A percentile compares a stretch with the other conserved stretches of the same genome.
Evolutionary conservation across 1,140 invertebrate genomes (phyloP).

Genomic region (Cardiocondyla obscurior): DNA sequence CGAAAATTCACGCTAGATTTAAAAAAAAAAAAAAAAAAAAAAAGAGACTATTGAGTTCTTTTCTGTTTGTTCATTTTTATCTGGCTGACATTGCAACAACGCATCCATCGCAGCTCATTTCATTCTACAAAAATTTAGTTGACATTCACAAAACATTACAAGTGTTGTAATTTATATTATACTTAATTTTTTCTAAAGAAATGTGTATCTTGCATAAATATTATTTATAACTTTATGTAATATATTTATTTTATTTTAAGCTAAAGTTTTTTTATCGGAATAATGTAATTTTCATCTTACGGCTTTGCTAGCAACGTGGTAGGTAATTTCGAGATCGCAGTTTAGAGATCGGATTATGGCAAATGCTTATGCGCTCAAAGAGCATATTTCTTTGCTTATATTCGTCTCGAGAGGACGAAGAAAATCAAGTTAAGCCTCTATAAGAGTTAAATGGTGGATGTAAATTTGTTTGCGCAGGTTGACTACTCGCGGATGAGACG

Average conservation of each 20-base stretch:
- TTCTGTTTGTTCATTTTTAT: not conserved
- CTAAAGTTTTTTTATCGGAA: not conserved
- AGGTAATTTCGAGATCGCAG: constrained; percentile 5
- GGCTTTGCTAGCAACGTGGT: constrained; percentile 3
- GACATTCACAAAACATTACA: not conserved
- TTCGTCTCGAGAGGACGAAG: constrained; percentile 27
- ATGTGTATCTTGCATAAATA: not conserved
- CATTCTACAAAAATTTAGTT: not conserved
- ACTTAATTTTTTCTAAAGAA: not conserved
- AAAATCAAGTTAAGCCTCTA: not conserved
- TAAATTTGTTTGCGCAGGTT: constrained; percentile 53
- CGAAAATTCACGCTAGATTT: not conserved
- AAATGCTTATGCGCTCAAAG: constrained; percentile 30
- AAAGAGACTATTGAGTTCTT: constrained; percentile 11
- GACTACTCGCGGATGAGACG: constrained; percentile 41
- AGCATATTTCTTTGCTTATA: constrained; percentile 13
- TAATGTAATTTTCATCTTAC: not conserved
- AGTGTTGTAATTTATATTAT: not conserved
- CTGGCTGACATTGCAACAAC: not conserved
- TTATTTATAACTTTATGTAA: not conserved
- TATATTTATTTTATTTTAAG: constrained; percentile 3
- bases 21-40: constrained; percentile 5
- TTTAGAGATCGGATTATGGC: constrained; percentile 10
- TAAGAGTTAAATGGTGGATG: constrained; percentile 44
- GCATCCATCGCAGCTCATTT: constrained; percentile 42